Evolutionary conservation across 2,113 vertebrate species (phyloP).

Genomic region (Indicator maculatus): DNA sequence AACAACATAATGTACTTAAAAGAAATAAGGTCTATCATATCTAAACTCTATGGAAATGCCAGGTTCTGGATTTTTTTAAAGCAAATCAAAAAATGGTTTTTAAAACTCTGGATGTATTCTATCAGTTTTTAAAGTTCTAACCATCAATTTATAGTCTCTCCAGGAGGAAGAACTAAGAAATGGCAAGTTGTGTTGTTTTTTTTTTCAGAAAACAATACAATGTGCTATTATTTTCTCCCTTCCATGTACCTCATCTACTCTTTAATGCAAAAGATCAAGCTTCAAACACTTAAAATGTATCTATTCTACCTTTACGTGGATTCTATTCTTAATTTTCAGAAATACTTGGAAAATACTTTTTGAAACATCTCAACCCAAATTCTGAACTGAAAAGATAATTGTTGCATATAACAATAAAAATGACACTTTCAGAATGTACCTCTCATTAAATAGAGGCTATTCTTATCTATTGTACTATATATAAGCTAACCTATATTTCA

Average conservation of each 20-base stretch:
- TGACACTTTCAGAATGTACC: background rate
- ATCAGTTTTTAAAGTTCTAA: background rate
- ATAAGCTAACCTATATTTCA: slow-evolving; percentile 50
- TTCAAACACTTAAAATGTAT: background rate
- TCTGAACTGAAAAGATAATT: background rate
- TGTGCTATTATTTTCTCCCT: background rate
- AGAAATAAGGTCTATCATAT: background rate
- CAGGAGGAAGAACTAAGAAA: background rate
- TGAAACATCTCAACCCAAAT: background rate
- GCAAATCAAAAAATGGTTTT: background rate
- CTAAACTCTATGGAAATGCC: background rate
- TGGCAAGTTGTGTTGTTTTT: background rate
- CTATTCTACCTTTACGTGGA: background rate
- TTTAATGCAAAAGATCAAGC: background rate
- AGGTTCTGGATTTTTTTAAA: background rate
- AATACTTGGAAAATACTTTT: background rate
- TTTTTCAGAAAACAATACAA: background rate
- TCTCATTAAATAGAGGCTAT: background rate
- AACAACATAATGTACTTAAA: background rate
- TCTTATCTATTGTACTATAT: background rate
- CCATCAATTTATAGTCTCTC: background rate
- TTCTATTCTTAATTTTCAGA: background rate
- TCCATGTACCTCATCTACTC: background rate
- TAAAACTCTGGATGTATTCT: background rate
- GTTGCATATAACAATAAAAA: background rate